Conservation (phyloP, 2,888 invertebrate genomes). For the Mystacides longicornis region DNA sequence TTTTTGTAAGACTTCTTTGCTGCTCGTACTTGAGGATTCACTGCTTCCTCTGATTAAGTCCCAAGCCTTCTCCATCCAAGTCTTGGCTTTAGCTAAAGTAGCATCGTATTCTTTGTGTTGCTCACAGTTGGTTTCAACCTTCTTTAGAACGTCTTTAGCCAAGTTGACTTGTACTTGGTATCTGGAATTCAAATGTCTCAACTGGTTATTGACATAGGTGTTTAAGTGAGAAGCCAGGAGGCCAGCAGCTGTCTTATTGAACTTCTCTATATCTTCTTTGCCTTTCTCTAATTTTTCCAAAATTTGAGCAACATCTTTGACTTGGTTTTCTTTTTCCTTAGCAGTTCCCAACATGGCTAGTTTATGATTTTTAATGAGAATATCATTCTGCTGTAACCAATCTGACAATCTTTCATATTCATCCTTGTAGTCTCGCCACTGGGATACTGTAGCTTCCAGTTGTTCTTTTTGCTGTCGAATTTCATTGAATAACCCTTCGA, state of each 20-base stretch:
- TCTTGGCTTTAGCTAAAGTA: slow-evolving; percentile 66
- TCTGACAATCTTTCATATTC: slow-evolving; percentile 87
- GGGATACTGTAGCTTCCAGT: slow-evolving; percentile 69
- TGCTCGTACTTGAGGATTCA: slow-evolving; percentile 69
- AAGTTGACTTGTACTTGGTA: slow-evolving; percentile 84
- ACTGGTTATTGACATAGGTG: slow-evolving; percentile 79
- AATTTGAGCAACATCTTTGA: slow-evolving; percentile 71
- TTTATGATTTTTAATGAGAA: slow-evolving; percentile 84
- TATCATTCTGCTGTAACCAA: slow-evolving; percentile 89
- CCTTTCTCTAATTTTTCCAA: slow-evolving; percentile 68
- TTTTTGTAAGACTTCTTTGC: slow-evolving; percentile 75
- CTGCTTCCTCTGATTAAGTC: slow-evolving; percentile 74
- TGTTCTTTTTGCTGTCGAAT: slow-evolving; percentile 79
- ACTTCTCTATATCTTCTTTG: slow-evolving; percentile 72
- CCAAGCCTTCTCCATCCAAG: slow-evolving; percentile 83
- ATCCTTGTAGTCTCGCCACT: slow-evolving; percentile 88
- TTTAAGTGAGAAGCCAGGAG: slow-evolving; percentile 78
- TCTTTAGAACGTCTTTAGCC: slow-evolving; percentile 82
- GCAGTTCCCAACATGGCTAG: slow-evolving; percentile 71
- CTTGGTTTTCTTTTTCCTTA: slow-evolving; percentile 78
- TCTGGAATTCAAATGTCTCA: slow-evolving; percentile 77
- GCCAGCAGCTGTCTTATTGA: slow-evolving; percentile 71
- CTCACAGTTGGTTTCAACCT: slow-evolving; percentile 81
- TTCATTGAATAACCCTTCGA: slow-evolving; percentile 77
- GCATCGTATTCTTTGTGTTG: slow-evolving; percentile 77